phyloP scores from a whole-genome alignment of 64 coral and sea anemone species.

The Pocillopora verrucosa region DNA sequence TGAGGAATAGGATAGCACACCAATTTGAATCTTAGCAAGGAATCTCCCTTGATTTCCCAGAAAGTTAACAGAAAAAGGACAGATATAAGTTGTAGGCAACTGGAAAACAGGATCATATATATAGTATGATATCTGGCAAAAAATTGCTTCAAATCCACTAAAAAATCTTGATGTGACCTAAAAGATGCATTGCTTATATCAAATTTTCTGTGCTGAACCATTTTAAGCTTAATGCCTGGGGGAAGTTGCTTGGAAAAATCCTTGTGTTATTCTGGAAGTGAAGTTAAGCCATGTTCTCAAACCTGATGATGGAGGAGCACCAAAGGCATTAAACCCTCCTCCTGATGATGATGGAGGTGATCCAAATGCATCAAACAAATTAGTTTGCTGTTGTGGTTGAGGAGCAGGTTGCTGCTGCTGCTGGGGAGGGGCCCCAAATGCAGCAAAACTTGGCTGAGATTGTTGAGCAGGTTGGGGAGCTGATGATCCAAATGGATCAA shows the following conservation, averaged over 20 bases:
- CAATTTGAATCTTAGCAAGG: too few relatives aligned
- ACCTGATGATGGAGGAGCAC: conserved; percentile 54
- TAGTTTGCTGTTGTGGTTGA: conserved; percentile 39
- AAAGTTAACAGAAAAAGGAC: too few relatives aligned
- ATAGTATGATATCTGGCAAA: too few relatives aligned
- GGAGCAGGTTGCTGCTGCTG: conserved; percentile 25
- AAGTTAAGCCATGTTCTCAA: background rate
- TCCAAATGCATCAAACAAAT: conserved; percentile 65
- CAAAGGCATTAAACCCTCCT: conserved; percentile 72
- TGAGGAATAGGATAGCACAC: too few relatives aligned
- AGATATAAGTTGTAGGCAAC: too few relatives aligned
- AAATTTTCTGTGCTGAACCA: background rate
- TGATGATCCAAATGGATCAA: conserved; percentile 61
- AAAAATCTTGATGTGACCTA: too few relatives aligned
- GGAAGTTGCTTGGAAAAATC: background rate
- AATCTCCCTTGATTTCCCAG: too few relatives aligned
- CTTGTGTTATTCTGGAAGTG: background rate
- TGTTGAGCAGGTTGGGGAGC: conserved; percentile 31
- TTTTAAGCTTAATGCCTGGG: background rate
- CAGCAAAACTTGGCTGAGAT: conserved; percentile 60
- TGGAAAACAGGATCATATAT: background rate
- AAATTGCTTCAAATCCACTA: too few relatives aligned
- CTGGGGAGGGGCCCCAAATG: conserved; percentile 39
- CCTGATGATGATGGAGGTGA: conserved; percentile 47
- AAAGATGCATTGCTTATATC: too few relatives aligned